These are phyloP conservation scores for Willisornis vidua DNA, from an alignment of 2,113 vertebrate genomes.

Conservation along the genomic window DNA sequence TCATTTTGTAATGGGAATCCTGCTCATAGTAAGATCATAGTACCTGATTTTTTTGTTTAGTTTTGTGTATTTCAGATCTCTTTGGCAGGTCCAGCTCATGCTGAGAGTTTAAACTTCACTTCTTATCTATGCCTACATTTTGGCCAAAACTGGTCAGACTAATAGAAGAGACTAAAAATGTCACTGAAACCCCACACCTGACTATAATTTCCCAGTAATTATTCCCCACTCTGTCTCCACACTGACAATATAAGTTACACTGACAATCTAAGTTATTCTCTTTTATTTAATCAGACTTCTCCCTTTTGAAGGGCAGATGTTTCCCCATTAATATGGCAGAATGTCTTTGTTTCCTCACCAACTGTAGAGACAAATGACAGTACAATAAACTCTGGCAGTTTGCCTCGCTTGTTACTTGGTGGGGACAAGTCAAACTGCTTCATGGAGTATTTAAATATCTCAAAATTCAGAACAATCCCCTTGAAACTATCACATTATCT, in stretches of 20 bases:
- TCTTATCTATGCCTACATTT: neutral
- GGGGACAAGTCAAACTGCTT: slow-evolving; percentile 13
- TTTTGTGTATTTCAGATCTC: neutral
- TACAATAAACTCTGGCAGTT: slow-evolving; percentile 44
- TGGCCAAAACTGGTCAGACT: neutral
- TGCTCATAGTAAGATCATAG: neutral
- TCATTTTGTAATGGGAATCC: neutral
- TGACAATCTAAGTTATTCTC: slow-evolving; percentile 45
- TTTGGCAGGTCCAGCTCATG: neutral
- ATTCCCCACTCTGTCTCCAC: neutral
- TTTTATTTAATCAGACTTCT: slow-evolving; percentile 50
- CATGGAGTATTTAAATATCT: neutral
- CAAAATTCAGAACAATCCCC: neutral
- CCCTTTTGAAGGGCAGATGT: slow-evolving; percentile 55
- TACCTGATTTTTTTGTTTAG: neutral
- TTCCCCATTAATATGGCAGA: slow-evolving; percentile 52
- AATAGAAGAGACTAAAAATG: neutral
- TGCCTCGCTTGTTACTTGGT: neutral
- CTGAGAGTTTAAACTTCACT: neutral
- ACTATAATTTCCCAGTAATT: slow-evolving; percentile 32
- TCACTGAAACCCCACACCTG: neutral
- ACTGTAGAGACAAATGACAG: slow-evolving; percentile 43
- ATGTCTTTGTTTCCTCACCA: slow-evolving; percentile 55
- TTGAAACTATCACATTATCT: neutral
- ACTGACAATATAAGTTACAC: slow-evolving; percentile 33